Conservation (phyloP, 2,888 invertebrate species). For the Cheilosia grossa region DNA sequence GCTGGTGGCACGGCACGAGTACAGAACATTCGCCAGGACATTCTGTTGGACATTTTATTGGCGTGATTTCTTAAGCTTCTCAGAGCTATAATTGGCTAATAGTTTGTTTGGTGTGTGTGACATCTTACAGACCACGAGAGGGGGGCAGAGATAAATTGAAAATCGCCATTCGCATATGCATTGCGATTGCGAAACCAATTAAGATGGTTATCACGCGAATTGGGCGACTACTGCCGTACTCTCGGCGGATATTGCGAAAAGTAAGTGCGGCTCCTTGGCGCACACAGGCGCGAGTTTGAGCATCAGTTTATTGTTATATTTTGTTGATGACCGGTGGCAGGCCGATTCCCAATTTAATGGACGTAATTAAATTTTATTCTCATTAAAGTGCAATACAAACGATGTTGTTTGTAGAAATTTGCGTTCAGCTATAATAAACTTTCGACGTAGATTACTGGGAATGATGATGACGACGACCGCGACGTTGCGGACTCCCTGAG, state of each 20-base stretch:
- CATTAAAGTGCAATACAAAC: constrained; percentile 38
- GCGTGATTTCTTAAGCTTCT: too few species aligned
- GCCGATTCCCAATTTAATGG: too few species aligned
- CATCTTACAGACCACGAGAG: too few species aligned
- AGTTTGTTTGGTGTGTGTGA: too few species aligned
- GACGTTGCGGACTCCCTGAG: background rate
- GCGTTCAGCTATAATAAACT: constrained; percentile 31
- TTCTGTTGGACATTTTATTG: too few species aligned
- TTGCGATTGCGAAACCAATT: constrained; percentile 53
- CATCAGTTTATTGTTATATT: constrained; percentile 19
- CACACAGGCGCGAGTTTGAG: background rate
- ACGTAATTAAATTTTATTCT: background rate
- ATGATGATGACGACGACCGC: background rate
- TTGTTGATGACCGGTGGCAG: constrained; percentile 31
- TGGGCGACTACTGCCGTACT: background rate
- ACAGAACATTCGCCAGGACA: too few species aligned
- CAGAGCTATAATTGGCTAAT: too few species aligned
- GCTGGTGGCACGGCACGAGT: too few species aligned
- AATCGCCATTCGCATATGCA: constrained; percentile 37
- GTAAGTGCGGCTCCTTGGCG: too few species aligned
- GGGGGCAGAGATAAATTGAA: constrained; percentile 18
- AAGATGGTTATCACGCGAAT: constrained; percentile 35
- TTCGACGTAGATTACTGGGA: background rate
- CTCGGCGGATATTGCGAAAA: too few species aligned
- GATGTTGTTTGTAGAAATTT: constrained; percentile 14